These are phyloP conservation scores for Ips nitidus DNA, from an alignment of 1,140 invertebrate genomes.

Conservation along the genomic window DNA sequence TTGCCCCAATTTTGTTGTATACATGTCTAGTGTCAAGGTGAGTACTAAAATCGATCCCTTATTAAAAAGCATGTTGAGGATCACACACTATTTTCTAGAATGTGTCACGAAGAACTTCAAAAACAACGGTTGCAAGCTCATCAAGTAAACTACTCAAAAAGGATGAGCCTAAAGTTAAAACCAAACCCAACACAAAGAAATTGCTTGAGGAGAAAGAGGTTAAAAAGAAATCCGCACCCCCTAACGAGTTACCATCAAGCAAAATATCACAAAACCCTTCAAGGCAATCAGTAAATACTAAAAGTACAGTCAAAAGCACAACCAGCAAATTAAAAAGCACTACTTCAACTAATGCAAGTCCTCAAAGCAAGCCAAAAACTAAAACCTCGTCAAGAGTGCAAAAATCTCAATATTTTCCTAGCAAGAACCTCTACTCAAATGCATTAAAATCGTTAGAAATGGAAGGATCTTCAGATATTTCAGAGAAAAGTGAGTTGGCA, in stretches of 20 bases:
- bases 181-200: conserved; percentile 6
- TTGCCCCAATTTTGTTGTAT: not conserved
- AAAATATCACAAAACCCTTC: not conserved
- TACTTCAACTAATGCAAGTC: not conserved
- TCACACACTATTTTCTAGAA: conserved; percentile 3
- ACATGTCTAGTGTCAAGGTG: conserved; percentile 42
- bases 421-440: conserved; percentile 45
- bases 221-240: conserved; percentile 2
- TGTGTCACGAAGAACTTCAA: not conserved
- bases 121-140: no score
- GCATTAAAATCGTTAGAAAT: conserved; percentile 38
- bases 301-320: not conserved
- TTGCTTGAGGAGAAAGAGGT: conserved; percentile 14
- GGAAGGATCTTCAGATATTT: not conserved
- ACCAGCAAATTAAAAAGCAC: not conserved
- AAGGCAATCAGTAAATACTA: not conserved
- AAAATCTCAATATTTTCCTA: conserved; percentile 47
- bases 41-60: conserved; percentile 3
- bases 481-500: conserved; percentile 1
- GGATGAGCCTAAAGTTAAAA: not conserved
- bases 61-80: not conserved
- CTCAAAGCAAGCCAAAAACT: not conserved
- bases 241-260: not conserved
- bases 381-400: conserved; percentile 1
- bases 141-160: conserved; percentile 4